phyloP scores from a whole-genome alignment of 1,140 invertebrate genomes.

The Calosoma granatense region DNA sequence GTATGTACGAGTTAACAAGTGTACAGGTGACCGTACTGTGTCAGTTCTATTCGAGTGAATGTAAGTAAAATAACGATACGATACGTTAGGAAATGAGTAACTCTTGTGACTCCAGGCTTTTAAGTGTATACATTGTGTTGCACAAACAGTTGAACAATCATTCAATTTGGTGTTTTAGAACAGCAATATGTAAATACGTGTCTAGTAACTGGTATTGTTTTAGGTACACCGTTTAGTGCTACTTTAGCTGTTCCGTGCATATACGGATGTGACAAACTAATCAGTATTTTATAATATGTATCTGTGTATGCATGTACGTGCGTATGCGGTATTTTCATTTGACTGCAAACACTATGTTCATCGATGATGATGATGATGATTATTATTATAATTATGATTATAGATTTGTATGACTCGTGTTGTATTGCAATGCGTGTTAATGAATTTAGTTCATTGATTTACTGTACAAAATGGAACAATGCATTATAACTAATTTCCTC shows the following conservation, averaged over 20 bases:
- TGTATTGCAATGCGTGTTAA: no score
- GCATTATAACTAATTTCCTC: no score
- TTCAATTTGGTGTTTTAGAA: slow-evolving; percentile 1
- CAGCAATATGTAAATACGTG: slow-evolving; percentile 8
- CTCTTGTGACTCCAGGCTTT: slow-evolving; percentile 6
- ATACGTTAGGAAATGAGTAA: background rate
- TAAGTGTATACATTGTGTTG: slow-evolving; percentile 1
- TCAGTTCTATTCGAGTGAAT: background rate
- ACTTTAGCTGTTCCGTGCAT: background rate
- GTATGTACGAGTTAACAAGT: no score
- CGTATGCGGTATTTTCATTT: background rate
- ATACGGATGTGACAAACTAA: background rate
- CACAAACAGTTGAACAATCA: slow-evolving; percentile 5
- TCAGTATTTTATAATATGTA: slow-evolving; percentile 5
- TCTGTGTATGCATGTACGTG: background rate
- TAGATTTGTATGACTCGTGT: no score
- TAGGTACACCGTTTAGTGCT: slow-evolving; percentile 7
- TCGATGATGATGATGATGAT: no score
- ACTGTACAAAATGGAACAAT: no score
- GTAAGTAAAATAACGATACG: background rate
- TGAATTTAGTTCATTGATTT: no score
- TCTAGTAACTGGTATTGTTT: slow-evolving; percentile 6
- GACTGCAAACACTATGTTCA: no score
- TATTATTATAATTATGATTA: no score
- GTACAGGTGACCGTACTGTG: no score